These are phyloP conservation scores for Megaceryle torquata DNA, from an alignment of 2,113 vertebrate genomes.

Conservation along the genomic window DNA sequence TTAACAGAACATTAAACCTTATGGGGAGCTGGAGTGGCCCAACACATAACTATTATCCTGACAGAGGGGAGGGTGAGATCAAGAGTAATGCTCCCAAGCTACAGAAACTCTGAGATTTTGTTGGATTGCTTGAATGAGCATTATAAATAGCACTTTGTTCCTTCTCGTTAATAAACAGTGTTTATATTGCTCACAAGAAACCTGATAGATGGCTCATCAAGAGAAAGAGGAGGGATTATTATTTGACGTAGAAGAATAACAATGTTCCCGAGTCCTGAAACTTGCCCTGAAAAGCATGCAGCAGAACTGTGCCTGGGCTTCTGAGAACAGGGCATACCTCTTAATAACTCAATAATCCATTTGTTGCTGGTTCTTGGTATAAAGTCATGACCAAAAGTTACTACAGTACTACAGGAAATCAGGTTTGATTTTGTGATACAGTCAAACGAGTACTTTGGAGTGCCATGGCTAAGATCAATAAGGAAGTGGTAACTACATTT, in stretches of 20 bases:
- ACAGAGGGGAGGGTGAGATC: slow-evolving; percentile 21
- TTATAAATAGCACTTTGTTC: slow-evolving; percentile 69
- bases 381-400: slow-evolving; percentile 73
- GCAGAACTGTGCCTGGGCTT: slow-evolving; percentile 24
- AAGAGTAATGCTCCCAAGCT: slow-evolving; percentile 45
- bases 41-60: slow-evolving; percentile 63
- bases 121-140: slow-evolving; percentile 60
- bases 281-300: not conserved
- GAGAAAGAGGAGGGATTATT: slow-evolving; percentile 29
- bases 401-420: slow-evolving; percentile 84
- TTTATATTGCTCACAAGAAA: slow-evolving; percentile 62
- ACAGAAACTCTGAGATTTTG: slow-evolving; percentile 53
- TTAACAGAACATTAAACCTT: slow-evolving; percentile 66
- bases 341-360: slow-evolving; percentile 73
- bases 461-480: slow-evolving; percentile 88
- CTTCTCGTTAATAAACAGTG: slow-evolving; percentile 55
- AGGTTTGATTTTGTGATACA: slow-evolving; percentile 95
- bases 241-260: slow-evolving; percentile 34
- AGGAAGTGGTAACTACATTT: slow-evolving; percentile 93
- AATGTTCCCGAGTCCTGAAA: slow-evolving; percentile 16
- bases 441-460: slow-evolving; percentile 85
- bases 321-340: slow-evolving; percentile 47
- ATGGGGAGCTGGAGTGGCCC: slow-evolving; percentile 48
- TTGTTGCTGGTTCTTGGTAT: slow-evolving; percentile 60
- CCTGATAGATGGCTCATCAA: slow-evolving; percentile 57